Base-by-base conservation (phyloP, 2,888 invertebrate genomes). In the Melinaea marsaeus region DNA sequence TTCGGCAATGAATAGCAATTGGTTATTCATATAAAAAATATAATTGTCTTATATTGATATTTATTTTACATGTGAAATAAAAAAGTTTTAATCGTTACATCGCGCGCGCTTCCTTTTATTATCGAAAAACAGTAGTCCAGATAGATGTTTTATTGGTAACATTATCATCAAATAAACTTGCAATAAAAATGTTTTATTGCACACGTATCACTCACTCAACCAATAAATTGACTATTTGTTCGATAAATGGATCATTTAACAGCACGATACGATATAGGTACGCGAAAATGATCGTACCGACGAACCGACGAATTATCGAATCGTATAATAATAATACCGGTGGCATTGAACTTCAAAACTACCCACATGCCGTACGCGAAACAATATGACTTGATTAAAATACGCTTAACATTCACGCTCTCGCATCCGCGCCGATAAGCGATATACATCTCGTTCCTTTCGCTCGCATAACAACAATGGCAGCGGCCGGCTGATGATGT, bases 261-360 rank as follows among this genome's bases (percentile, higher is more conserved):
- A 86, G 82, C 79, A 81, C 79, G 76, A 75, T 79, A 79, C 78
- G 79, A 80, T 22, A 22, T 22, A 22, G 22, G 22, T 22, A 22
- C 22, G 81, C 80, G 76, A 81, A 83, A 80, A 79, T 77, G 79
- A 76, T 82, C 77, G 75, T 22, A 22, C 22, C 78, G 82, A 77
- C 82, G 79, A 77, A 80, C 79, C 79, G 75, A 62, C 72, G 72
- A 78, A 85, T 78, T 71, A 78, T 79, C 81, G 77, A 80, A 79
- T 79, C 22, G 22, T 22, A 22, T 22, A 22, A 79, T 77, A 80
- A 82, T 78, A 76, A 79, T 74, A 79, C 77, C 73, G 76, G 76
- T 80, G 85, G 80, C 86, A 86, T 85, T 88, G 88, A 88, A 87
- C 88, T 86, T 86, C 78, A 72, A 77, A 79, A 76, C 45, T 35